These are phyloP conservation scores for Apostichopus californicus DNA, from an alignment of 35 echinoderm and acorn worm genomes.

Conservation along the genomic window DNA sequence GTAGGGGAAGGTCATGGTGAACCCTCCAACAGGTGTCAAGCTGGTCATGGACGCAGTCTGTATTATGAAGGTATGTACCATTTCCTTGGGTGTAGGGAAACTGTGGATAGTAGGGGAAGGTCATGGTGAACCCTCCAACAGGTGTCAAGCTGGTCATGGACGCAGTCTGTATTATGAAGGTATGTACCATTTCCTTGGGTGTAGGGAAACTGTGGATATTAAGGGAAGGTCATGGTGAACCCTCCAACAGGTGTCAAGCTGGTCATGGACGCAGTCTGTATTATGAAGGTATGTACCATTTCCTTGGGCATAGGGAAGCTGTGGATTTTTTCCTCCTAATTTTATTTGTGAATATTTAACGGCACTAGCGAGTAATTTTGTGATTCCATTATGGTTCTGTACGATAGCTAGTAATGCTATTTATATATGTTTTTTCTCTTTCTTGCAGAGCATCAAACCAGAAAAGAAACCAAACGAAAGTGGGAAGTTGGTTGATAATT, in stretches of 20 bases:
- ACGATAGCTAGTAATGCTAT: not conserved
- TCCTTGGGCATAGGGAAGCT: no score
- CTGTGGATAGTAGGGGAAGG: no score
- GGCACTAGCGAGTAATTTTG: no score
- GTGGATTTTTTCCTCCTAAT: not conserved
- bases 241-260: conserved; percentile 86
- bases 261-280: conserved; percentile 97
- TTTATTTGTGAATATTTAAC: no score
- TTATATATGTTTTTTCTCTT: not conserved
- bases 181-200: no score
- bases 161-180: no score
- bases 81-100: no score
- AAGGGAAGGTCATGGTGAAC: conserved; percentile 71
- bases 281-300: conserved; percentile 86
- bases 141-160: no score
- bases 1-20: no score
- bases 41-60: conserved; percentile 97
- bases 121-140: no score
- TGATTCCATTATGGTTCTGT: not conserved
- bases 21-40: conserved; percentile 76
- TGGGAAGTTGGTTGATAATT: conserved; percentile 86
- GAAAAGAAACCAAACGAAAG: conserved; percentile 94
- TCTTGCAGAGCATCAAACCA: conserved; percentile 84
- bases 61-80: no score
- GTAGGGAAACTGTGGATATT: no score